Base-by-base conservation (phyloP, 2,113 vertebrate genomes). In the Henicopernis longicauda region DNA sequence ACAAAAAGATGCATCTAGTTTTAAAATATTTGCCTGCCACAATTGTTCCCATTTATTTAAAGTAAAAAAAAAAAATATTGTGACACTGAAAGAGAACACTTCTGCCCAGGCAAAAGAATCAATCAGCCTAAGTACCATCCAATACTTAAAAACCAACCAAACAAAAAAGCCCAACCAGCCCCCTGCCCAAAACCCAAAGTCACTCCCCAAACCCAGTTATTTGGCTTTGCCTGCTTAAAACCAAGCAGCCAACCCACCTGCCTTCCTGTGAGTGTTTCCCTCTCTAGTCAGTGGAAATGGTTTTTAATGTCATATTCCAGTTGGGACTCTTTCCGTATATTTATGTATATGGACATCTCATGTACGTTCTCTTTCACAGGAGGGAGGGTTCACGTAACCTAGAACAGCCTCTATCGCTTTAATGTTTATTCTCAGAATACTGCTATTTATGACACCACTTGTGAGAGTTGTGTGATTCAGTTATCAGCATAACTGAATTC, bases 391-490 rank as follows among this genome's bases (percentile, higher is more conserved):
- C 93, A 45, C 20, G 34, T 11, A 96, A 93, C 82, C 78, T 69
- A 49, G 38, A 85, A 67, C 65, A 93, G 87, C 82, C 71, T 85
- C 92, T 76, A 16, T 61, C 90, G 71, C 93, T 93, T 85, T 19
- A 76, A 82, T 49, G 74, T 80, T 95, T 91, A 93, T 91, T 96
- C 93, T 90, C 85, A 91, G 93, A 93, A 82, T 72, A 76, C 44
- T 91, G 95, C 93, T 96, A 95, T 95, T 95, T 94, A 90, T 96
- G 95, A 93, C 71, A 87, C 62, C 0, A 0, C 87, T 91, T 82
- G 70, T 38, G 66, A 94, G 86, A 93, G 84, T 85, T 93, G 73
- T 65, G 77, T 47, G 78, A 96, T 94, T 91, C 86, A 69, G 90
- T 91, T 91, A 95, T 34, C 95, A 89, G 81, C 78, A 80, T 45